A percentile compares a stretch with the other conserved stretches of the same genome.
These are phyloP conservation scores for Abscondita cerata DNA, from an alignment of 2,888 invertebrate genomes.

Conservation along the genomic window DNA sequence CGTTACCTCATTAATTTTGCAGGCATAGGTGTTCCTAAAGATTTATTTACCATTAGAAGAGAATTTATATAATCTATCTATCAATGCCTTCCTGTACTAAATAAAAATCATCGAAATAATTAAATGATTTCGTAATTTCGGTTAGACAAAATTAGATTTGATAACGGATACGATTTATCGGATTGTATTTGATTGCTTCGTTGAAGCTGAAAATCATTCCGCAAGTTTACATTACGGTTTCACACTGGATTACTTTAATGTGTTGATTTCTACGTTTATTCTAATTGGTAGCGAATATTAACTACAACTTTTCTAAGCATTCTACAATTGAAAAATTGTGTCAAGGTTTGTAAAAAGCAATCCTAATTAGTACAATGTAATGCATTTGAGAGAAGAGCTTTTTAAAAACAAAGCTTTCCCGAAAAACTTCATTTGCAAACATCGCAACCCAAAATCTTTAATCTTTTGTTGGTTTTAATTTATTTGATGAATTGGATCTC, in stretches of 20 bases:
- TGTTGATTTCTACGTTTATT: neutral
- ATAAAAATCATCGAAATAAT: too few species aligned
- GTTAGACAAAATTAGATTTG: constrained; percentile 6
- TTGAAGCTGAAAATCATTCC: constrained; percentile 14
- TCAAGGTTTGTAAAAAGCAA: neutral
- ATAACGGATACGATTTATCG: constrained; percentile 11
- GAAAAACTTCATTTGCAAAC: too few species aligned
- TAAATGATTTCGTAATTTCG: too few species aligned
- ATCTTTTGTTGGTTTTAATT: too few species aligned
- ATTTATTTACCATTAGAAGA: neutral
- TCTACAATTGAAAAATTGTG: neutral
- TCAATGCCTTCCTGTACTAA: too few species aligned
- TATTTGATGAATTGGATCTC: too few species aligned
- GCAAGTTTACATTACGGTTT: constrained; percentile 4
- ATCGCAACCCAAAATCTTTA: too few species aligned
- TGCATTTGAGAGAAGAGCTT: neutral
- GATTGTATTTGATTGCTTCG: constrained; percentile 7
- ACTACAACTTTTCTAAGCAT: too few species aligned
- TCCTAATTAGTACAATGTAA: neutral
- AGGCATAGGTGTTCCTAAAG: neutral
- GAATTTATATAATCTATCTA: neutral
- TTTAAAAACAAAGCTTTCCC: neutral
- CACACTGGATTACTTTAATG: neutral
- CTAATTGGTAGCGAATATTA: neutral
- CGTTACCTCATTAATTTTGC: neutral